Percentiles rank a stretch among this genome's conserved stretches.
Evolutionary conservation across 2,888 invertebrate species (phyloP).

Genomic region (Eueremaeus valkanovi): DNA sequence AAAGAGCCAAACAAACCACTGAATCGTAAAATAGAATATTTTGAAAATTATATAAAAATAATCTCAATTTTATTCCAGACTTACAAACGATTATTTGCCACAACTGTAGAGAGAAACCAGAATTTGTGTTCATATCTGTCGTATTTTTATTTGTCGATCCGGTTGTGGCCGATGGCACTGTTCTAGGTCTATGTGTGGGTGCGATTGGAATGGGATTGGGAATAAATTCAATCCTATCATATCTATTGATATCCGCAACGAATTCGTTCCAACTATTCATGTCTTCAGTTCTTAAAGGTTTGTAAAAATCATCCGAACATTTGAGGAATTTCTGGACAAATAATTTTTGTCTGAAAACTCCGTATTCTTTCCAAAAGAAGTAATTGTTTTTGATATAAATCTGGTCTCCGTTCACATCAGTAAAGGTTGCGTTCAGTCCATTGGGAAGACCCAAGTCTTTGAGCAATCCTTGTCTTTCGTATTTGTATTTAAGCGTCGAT

Average conservation of each 20-base stretch:
- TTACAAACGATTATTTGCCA: too few species aligned
- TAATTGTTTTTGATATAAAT: conserved; percentile 12
- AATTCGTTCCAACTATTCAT: neutral
- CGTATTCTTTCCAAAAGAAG: conserved; percentile 10
- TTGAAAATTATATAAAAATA: too few species aligned
- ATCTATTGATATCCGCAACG: neutral
- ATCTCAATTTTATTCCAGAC: too few species aligned
- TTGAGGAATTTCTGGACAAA: neutral
- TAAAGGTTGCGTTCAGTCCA: neutral
- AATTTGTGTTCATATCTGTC: too few species aligned
- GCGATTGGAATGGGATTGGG: too few species aligned
- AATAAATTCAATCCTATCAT: neutral
- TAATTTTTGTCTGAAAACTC: neutral
- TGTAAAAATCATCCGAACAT: neutral
- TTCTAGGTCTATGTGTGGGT: too few species aligned
- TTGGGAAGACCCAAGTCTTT: neutral
- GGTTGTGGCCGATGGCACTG: too few species aligned
- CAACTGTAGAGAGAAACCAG: too few species aligned
- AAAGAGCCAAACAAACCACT: too few species aligned
- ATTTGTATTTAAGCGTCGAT: neutral
- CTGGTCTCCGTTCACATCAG: neutral
- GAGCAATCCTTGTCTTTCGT: neutral
- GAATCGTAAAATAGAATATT: too few species aligned
- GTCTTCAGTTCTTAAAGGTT: neutral
- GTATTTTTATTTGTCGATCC: too few species aligned